These are phyloP conservation scores for Cassiopea xamachana DNA, from an alignment of 30 jellyfish, hydroid and myxozoan genomes.

Conservation along the genomic window DNA sequence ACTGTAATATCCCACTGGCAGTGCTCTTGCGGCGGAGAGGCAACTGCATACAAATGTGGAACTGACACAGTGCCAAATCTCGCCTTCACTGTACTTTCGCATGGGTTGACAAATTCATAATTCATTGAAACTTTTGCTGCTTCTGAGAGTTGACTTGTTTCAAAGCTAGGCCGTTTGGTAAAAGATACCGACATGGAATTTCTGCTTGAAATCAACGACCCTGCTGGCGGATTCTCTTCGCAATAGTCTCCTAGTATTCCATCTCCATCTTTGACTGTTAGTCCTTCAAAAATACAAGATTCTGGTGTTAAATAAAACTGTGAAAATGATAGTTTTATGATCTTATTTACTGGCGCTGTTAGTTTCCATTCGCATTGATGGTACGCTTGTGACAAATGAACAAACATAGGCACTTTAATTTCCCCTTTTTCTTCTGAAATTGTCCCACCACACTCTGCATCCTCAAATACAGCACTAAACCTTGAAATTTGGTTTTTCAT, in stretches of 20 bases:
- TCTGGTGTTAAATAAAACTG: slow-evolving; percentile 87
- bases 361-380: slow-evolving; percentile 81
- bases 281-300: slow-evolving; percentile 75
- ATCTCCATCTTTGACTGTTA: slow-evolving; percentile 77
- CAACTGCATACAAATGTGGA: slow-evolving; percentile 21
- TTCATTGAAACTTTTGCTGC: slow-evolving; percentile 64
- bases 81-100: slow-evolving; percentile 75
- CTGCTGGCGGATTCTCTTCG: slow-evolving; percentile 91
- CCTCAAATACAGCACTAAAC: slow-evolving; percentile 81
- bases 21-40: neutral
- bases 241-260: slow-evolving; percentile 81
- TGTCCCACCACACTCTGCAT: slow-evolving; percentile 78
- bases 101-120: slow-evolving; percentile 53
- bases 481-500: neutral
- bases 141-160: neutral
- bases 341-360: slow-evolving; percentile 47
- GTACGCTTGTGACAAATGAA: slow-evolving; percentile 58
- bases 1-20: slow-evolving; percentile 86
- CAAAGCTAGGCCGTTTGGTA: slow-evolving; percentile 70
- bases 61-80: slow-evolving; percentile 73
- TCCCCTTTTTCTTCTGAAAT: slow-evolving; percentile 55
- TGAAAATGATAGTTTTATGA: slow-evolving; percentile 46
- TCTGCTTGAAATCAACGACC: slow-evolving; percentile 50
- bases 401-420: slow-evolving; percentile 74
- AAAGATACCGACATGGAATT: slow-evolving; percentile 56